Evolutionary conservation across 2,113 vertebrate species (phyloP).

Genomic region (Geothlypis trichas): DNA sequence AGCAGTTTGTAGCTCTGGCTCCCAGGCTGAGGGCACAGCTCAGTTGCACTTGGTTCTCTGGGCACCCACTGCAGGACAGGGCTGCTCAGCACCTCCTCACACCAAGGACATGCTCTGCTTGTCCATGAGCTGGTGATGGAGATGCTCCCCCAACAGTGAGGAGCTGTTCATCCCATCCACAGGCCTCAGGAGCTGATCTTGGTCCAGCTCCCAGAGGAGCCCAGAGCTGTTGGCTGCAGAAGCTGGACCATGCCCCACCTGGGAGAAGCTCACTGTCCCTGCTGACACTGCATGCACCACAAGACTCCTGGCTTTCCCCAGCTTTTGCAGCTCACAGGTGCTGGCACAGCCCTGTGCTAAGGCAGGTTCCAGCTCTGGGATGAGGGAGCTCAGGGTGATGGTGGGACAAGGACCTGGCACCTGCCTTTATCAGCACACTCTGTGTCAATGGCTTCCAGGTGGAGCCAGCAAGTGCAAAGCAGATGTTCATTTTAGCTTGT

Average conservation of each 20-base stretch:
- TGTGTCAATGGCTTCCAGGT: background rate
- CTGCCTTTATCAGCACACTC: background rate
- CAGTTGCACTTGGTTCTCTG: accelerated
- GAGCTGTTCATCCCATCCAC: background rate
- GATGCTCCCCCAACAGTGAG: background rate
- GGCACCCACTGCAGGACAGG: accelerated
- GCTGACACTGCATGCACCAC: accelerated
- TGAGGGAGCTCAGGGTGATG: accelerated
- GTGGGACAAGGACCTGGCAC: background rate
- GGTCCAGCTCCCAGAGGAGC: background rate
- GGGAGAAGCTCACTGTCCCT: background rate
- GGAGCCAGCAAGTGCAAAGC: background rate
- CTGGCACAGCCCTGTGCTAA: background rate
- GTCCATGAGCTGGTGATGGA: accelerated
- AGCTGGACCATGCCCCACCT: background rate
- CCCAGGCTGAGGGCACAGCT: background rate
- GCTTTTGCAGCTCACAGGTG: accelerated
- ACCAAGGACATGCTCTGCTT: background rate
- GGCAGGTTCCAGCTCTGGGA: background rate
- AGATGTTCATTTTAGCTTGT: background rate
- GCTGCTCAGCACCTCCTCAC: background rate
- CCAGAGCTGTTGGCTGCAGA: background rate
- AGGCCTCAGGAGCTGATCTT: background rate
- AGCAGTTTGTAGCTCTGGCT: accelerated
- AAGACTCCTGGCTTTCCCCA: background rate